phyloP scores from a whole-genome alignment of 2,797 vertebrate species.

The Sylvilagus floridanus region DNA sequence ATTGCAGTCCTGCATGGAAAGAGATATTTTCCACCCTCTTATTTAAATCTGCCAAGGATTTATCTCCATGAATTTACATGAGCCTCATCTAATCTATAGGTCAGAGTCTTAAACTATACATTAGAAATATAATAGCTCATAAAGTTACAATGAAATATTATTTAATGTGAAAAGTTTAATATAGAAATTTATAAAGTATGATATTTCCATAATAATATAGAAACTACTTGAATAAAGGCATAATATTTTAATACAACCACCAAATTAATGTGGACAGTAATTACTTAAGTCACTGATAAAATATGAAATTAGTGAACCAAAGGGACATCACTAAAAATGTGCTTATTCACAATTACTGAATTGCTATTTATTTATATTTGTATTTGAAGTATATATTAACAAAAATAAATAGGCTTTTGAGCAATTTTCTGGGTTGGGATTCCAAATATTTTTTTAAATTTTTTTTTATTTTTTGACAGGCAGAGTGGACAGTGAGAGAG shows the following conservation, averaged over 20 bases:
- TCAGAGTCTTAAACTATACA: constrained; percentile 24
- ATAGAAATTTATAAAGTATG: background rate
- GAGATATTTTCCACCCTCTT: background rate
- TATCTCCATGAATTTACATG: constrained; percentile 5
- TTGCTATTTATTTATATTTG: constrained; percentile 18
- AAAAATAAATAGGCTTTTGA: constrained; percentile 39
- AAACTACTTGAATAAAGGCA: background rate
- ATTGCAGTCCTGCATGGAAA: background rate
- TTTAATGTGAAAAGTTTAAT: constrained; percentile 23
- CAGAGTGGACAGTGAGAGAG: no score
- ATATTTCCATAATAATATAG: constrained; percentile 41
- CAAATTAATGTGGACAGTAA: constrained; percentile 31
- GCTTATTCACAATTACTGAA: constrained; percentile 8
- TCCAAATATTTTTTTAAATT: background rate
- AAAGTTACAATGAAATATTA: constrained; percentile 11
- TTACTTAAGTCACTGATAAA: constrained; percentile 22
- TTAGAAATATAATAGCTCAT: constrained; percentile 42
- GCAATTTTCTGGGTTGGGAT: constrained; percentile 7
- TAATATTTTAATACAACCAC: constrained; percentile 56
- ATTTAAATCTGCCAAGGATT: background rate
- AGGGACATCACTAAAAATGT: constrained; percentile 23
- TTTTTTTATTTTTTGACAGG: no score
- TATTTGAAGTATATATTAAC: constrained; percentile 22
- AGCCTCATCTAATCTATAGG: background rate
- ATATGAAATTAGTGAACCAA: constrained; percentile 35